Evolutionary conservation across 1,140 invertebrate species (phyloP), one percentile per base, ranked within the genome.

Genomic region (Pseudomyrmex pallidus): DNA sequence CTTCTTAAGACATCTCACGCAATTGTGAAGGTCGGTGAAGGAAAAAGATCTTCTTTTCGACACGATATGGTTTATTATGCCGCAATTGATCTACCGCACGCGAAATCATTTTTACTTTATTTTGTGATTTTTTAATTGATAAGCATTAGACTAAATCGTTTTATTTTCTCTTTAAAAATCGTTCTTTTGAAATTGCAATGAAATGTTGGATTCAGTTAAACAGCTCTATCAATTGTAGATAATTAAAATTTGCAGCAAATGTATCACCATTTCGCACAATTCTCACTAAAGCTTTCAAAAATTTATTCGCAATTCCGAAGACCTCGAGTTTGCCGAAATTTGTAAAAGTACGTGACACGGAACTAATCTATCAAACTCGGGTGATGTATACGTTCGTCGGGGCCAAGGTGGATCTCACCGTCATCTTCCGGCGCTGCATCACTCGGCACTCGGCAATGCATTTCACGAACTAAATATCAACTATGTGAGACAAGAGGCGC

Each of bases 401-500:
- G 76, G 83, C 83, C 76, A 67, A 87, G 84, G 70, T 72, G 70
- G 74, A 56, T 35, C 74, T 82, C 80, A 68, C 87, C 64, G 12
- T 84, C 86, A 76, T 66, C 74, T 82, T 66, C 57, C 46, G 15
- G 25, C 57, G 46, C 68, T 64, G 10, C 59, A 9, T 73, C 64
- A 35, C 35, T 62, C 54, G 56, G 35, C 35, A 35, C 35, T 35
- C 64, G 46, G 4, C 9, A 22, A 12, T 13, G 9, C 78, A 48
- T 50, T 62, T 44, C n/a, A 52, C 87, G 83, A 68, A 86, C 91
- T 92, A 90, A 91, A 92, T 92, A 93, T 93, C 90, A 92, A 90
- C 89, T 85, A 87, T 82, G 86, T 61, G 78, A 74, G 73, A 62
- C 85, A 62, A 73, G 66, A 74, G 88, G 87, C 80, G 74, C 72